Evolutionary conservation across 2,113 vertebrate genomes (phyloP).

Genomic region (Elachura formosa): DNA sequence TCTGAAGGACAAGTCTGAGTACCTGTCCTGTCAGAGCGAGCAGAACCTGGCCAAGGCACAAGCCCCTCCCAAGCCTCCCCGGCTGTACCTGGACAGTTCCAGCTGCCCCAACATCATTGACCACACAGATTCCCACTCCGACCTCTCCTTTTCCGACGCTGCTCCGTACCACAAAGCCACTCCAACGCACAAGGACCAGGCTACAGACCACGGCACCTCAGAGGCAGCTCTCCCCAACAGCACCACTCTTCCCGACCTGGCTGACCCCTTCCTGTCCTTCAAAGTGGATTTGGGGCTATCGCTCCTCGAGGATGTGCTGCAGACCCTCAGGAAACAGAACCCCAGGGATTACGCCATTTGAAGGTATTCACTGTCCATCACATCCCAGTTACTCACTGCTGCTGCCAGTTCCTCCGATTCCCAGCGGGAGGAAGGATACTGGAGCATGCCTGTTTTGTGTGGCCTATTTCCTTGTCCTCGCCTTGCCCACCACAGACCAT

Average conservation of each 20-base stretch:
- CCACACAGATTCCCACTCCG: constrained; percentile 42
- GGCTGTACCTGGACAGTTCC: constrained; percentile 81
- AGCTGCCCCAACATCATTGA: constrained; percentile 77
- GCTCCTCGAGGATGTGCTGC: constrained; percentile 89
- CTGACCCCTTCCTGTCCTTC: constrained; percentile 73
- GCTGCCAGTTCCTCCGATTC: background rate
- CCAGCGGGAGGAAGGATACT: background rate
- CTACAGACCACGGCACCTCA: background rate
- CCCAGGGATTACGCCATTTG: constrained; percentile 65
- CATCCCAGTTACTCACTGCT: background rate
- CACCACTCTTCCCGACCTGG: constrained; percentile 43
- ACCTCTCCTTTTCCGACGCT: constrained; percentile 51
- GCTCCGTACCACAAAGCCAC: constrained; percentile 35
- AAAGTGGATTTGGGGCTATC: constrained; percentile 89
- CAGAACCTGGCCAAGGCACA: constrained; percentile 77
- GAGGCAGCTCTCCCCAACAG: background rate
- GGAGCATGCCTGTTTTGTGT: background rate
- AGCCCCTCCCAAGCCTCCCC: constrained; percentile 91
- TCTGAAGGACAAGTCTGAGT: constrained; percentile 60
- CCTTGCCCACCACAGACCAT: background rate
- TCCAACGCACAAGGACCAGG: constrained; percentile 43
- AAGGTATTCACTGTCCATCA: background rate
- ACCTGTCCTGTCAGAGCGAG: constrained; percentile 73
- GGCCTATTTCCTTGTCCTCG: background rate
- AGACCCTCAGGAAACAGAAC: constrained; percentile 86